These are phyloP conservation scores for Gastracanthus pulcherrimus DNA, from an alignment of 2,888 invertebrate species.

Conservation along the genomic window DNA sequence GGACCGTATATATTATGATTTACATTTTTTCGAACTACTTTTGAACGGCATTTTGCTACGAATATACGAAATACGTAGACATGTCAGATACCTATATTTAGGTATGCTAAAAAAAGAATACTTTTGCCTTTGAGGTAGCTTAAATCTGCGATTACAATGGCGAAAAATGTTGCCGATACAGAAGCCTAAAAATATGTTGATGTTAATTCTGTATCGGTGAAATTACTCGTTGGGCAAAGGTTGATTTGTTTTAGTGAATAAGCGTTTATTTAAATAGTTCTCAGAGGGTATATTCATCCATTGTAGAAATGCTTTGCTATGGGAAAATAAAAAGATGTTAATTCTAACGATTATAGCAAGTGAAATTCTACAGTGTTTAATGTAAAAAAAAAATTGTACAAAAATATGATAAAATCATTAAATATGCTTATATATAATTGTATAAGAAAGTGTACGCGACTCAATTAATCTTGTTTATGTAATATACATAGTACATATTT, in stretches of 20 bases:
- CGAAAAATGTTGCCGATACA: not conserved
- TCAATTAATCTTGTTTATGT: slow-evolving; percentile 20
- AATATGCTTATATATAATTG: slow-evolving; percentile 3
- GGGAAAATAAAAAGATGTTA: not conserved
- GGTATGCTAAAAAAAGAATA: not conserved
- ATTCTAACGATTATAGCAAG: not conserved
- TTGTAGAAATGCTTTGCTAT: slow-evolving; percentile 2
- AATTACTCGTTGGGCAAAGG: slow-evolving; percentile 6
- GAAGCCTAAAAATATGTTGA: not conserved
- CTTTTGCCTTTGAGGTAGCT: not conserved
- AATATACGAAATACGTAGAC: too few species aligned
- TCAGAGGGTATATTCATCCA: not conserved
- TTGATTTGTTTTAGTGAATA: not conserved
- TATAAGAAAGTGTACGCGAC: not conserved
- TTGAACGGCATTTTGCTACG: too few species aligned
- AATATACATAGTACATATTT: slow-evolving; percentile 41
- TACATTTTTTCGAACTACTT: not conserved
- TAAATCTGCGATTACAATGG: too few species aligned
- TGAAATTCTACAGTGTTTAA: not conserved
- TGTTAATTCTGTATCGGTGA: not conserved
- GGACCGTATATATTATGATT: not conserved
- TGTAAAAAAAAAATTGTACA: slow-evolving; percentile 49
- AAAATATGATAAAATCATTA: not conserved
- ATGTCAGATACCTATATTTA: too few species aligned
- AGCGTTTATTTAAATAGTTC: slow-evolving; percentile 40